Conservation (phyloP, 2,888 invertebrate species). For the Epistrophella euchroma region DNA sequence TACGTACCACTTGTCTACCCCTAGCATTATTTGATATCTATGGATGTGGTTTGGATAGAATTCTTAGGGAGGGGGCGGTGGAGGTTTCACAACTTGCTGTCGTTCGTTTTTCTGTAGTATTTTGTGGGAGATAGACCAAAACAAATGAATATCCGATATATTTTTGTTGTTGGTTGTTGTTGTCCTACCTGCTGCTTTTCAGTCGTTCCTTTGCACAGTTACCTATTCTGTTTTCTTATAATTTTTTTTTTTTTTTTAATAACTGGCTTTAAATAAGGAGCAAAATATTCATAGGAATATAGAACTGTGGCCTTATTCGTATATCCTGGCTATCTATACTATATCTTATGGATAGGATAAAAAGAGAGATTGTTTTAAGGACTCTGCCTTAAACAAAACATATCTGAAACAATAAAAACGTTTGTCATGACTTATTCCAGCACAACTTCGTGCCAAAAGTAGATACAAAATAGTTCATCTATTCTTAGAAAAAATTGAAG, state of each 20-base stretch:
- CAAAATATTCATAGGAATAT: not conserved
- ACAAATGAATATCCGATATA: constrained; percentile 67
- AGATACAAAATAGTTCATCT: not conserved
- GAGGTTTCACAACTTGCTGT: not conserved
- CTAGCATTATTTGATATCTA: constrained; percentile 1
- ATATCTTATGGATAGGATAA: not conserved
- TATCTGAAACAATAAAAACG: not conserved
- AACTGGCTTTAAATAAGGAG: constrained; percentile 21
- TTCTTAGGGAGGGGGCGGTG: not conserved
- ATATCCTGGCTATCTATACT: not conserved
- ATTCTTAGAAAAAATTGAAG: not conserved
- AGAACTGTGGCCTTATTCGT: not conserved
- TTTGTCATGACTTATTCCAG: constrained; percentile 3
- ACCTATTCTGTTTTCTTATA: no score
- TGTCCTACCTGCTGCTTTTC: not conserved
- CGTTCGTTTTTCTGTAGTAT: not conserved
- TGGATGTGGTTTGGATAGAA: not conserved
- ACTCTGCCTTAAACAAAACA: not conserved
- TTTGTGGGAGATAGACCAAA: constrained; percentile 61
- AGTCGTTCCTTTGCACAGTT: not conserved
- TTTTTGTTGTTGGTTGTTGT: not conserved
- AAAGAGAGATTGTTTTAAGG: not conserved
- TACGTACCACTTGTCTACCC: constrained; percentile 2
- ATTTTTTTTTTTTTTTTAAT: not conserved
- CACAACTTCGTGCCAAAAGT: not conserved